Percentiles rank a stretch among this genome's conserved stretches.
These are phyloP conservation scores for Pyralis farinalis DNA, from an alignment of 2,888 invertebrate genomes.

Conservation along the genomic window DNA sequence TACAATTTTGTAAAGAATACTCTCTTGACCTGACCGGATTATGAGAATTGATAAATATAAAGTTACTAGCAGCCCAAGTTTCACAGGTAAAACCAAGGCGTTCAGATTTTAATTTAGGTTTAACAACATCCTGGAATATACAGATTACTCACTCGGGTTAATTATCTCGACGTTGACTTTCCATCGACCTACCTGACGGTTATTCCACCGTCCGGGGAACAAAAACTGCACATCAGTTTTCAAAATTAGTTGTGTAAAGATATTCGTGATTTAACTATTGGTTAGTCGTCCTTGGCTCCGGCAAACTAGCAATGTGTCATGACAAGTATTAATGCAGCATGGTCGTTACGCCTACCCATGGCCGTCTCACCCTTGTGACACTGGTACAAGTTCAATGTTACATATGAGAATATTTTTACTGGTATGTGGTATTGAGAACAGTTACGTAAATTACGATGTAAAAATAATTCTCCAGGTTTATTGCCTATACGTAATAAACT, in stretches of 20 bases:
- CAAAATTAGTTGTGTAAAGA: conserved; percentile 38
- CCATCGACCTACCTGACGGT: conserved; percentile 63
- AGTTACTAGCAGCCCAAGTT: too few species aligned
- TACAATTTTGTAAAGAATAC: too few species aligned
- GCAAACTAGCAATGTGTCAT: conserved; percentile 24
- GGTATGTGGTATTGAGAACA: too few species aligned
- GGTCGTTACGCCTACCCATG: conserved; percentile 21
- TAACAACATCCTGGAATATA: conserved; percentile 28
- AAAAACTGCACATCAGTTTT: conserved; percentile 56
- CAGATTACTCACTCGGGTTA: conserved; percentile 49
- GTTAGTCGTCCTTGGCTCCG: conserved; percentile 29
- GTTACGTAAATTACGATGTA: too few species aligned
- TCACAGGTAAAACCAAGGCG: too few species aligned
- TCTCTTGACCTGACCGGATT: too few species aligned
- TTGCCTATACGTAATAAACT: not conserved
- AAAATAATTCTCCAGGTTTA: too few species aligned
- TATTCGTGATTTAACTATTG: conserved; percentile 31
- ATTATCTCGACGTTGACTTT: conserved; percentile 59
- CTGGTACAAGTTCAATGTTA: conserved; percentile 21
- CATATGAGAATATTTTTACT: too few species aligned
- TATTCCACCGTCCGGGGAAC: conserved; percentile 60
- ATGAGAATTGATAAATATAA: too few species aligned
- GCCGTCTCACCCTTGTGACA: conserved; percentile 37
- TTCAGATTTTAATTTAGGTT: not conserved
- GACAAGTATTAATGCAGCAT: conserved; percentile 39